Conservation (phyloP, 2,888 invertebrate genomes). For the Andrena bicolor region DNA sequence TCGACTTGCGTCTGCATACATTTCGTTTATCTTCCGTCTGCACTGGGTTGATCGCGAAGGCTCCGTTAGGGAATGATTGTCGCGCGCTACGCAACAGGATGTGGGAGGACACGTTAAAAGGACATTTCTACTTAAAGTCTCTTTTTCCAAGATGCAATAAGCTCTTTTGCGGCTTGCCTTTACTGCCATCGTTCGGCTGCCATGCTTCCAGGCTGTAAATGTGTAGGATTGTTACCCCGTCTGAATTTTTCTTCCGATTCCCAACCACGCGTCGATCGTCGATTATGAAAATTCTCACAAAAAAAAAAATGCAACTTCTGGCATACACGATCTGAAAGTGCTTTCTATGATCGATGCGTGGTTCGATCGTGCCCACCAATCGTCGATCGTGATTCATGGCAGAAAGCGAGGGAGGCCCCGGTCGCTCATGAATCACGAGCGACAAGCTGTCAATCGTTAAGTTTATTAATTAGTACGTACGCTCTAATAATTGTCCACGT, state of each 20-base stretch:
- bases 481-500: conserved; percentile 76
- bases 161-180: conserved; percentile 65
- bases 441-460: conserved; percentile 57
- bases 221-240: conserved; percentile 73
- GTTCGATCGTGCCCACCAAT: conserved; percentile 20
- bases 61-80: conserved; percentile 37
- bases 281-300: not conserved
- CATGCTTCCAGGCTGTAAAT: conserved; percentile 76
- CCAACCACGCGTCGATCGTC: conserved; percentile 36
- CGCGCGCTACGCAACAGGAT: conserved; percentile 36
- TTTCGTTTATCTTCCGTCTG: conserved; percentile 52
- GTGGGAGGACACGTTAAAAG: conserved; percentile 24
- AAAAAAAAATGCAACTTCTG: not conserved
- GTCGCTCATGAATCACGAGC: conserved; percentile 36
- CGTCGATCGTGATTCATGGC: conserved; percentile 36
- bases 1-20: conserved; percentile 37
- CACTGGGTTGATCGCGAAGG: conserved; percentile 47
- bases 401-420: not conserved
- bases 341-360: conserved; percentile 44
- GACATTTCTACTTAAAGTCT: conserved; percentile 45
- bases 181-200: conserved; percentile 70
- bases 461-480: conserved; percentile 65
- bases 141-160: conserved; percentile 48
- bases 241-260: conserved; percentile 39
- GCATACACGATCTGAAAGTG: too few relatives aligned